Base-by-base conservation (phyloP, 2,113 vertebrate species). In the Perca flavescens region DNA sequence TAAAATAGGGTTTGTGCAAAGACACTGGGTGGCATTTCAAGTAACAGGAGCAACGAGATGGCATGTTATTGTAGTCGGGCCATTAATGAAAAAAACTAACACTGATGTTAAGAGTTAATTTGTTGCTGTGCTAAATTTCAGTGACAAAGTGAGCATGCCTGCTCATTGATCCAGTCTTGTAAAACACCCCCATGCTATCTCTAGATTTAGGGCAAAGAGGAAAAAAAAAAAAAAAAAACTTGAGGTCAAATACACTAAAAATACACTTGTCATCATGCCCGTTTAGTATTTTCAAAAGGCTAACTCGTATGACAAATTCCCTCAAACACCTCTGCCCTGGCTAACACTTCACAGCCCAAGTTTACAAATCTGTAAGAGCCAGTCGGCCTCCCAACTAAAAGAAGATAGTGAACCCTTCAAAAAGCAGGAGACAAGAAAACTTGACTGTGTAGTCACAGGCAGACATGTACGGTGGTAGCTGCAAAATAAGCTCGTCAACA, bases 1-100 rank as follows among this genome's bases (percentile, higher is more conserved):
- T 91, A 92, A 94, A 94, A 94, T 87, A 91, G 93, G 89, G 86
- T 94, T 92, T 95, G 95, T 96, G 94, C 94, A 95, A 95, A 95
- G 91, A 94, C 92, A 93, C 88, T 72, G 91, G 93, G 92, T 40
- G 91, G 89, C 85, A 79, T 91, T 86, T 91, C 86, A 90, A 92
- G 89, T 82, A 76, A 78, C 86, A 10, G 91, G 92, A 93, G 77
- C 93, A 91, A 88, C 89, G 91, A 93, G 92, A 83, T 46, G 85
- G 91, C 90, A 88, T 79, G 88, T 50, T 50, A 58, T 61, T 68
- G 71, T 47, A 73, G 66, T 54, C 52, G 63, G 72, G 90, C 74
- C 75, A 34, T 82, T 49, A 34, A 83, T 70, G 77, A 67, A 60
- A 19, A 62, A 58, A 47, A 34, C 65, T 47, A 74, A 87, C 66